phyloP scores from a whole-genome alignment of 2,797 vertebrate species.

The Galagoides demidoff region DNA sequence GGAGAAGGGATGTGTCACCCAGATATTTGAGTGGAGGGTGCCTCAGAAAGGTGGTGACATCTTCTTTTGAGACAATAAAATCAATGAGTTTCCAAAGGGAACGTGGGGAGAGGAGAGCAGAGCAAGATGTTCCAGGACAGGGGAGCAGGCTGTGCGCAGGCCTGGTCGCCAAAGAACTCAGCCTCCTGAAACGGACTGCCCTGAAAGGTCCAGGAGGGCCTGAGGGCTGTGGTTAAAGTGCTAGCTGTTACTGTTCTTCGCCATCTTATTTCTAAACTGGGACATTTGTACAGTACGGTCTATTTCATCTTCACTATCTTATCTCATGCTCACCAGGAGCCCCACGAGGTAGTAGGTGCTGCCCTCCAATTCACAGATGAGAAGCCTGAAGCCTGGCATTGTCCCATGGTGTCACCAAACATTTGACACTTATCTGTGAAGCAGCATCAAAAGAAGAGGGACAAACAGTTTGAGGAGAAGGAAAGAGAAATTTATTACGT shows the following conservation, averaged over 20 bases:
- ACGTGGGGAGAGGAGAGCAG: background rate
- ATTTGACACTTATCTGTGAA: too few species aligned
- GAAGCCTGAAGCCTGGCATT: background rate
- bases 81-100: background rate
- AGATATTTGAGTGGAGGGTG: background rate
- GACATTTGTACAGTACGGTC: background rate
- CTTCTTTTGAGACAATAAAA: background rate
- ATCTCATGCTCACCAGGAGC: background rate
- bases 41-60: background rate
- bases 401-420: background rate
- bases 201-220: background rate
- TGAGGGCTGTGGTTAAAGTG: background rate
- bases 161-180: background rate
- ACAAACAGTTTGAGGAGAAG: too few species aligned
- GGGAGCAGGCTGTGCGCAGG: background rate
- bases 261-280: background rate
- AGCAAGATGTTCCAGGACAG: slow-evolving; percentile 3
- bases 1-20: background rate
- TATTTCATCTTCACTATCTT: background rate
- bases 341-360: background rate
- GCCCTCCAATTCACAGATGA: background rate
- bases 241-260: background rate
- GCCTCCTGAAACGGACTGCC: background rate
- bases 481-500: too few species aligned
- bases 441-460: too few species aligned